Evolutionary conservation across 2,888 invertebrate species (phyloP).

Genomic region (Oscheius onirici): DNA sequence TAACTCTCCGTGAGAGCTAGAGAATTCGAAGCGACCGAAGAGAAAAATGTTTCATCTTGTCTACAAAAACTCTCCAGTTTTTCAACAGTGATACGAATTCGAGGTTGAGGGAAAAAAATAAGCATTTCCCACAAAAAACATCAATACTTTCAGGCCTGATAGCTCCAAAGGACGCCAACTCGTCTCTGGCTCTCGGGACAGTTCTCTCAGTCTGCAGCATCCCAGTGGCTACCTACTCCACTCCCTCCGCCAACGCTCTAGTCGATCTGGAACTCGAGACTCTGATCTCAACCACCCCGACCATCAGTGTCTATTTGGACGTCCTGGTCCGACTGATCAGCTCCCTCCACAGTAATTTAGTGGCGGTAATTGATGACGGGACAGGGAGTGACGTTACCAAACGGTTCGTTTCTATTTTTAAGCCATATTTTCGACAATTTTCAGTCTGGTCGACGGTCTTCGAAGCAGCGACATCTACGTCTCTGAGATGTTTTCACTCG

Average conservation of each 20-base stretch:
- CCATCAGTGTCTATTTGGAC: conserved; percentile 60
- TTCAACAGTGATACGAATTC: too few species aligned
- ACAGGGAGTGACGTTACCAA: conserved; percentile 45
- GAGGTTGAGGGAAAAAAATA: too few species aligned
- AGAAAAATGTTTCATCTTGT: too few species aligned
- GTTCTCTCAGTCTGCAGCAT: conserved; percentile 60
- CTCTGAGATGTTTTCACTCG: conserved; percentile 59
- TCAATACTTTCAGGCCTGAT: conserved; percentile 59
- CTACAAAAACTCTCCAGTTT: too few species aligned
- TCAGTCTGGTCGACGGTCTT: conserved; percentile 51
- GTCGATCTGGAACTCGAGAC: conserved; percentile 54
- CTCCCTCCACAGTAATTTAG: conserved; percentile 58
- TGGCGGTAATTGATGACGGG: conserved; percentile 62
- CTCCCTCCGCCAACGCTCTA: conserved; percentile 56
- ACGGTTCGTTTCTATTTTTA: too few species aligned
- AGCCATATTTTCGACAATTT: too few species aligned
- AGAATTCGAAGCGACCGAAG: too few species aligned
- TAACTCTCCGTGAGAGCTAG: too few species aligned
- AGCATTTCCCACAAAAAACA: too few species aligned
- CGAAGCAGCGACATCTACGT: conserved; percentile 58
- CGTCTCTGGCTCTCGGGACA: conserved; percentile 59
- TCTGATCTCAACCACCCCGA: conserved; percentile 61
- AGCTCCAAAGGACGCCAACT: conserved; percentile 63
- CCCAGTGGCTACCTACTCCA: conserved; percentile 65
- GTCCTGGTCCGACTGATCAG: conserved; percentile 56